Evolutionary conservation across 2,113 vertebrate genomes (phyloP).

Genomic region (Noctilio leporinus): DNA sequence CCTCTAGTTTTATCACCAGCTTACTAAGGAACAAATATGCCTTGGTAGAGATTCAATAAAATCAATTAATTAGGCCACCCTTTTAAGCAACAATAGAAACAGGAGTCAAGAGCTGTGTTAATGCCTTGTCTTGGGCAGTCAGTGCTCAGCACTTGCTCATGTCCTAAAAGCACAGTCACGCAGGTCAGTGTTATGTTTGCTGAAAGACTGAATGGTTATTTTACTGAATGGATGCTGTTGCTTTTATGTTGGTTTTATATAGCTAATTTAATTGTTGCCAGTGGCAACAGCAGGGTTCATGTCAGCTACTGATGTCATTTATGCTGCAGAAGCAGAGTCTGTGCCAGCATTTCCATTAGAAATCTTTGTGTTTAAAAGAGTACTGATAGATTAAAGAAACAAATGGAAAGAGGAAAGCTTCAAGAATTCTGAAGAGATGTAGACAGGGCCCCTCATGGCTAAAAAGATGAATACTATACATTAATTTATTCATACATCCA

Average conservation of each 20-base stretch:
- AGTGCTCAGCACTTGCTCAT: neutral
- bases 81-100: constrained; percentile 61
- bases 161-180: constrained; percentile 51
- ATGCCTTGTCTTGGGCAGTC: constrained; percentile 23
- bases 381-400: constrained; percentile 17
- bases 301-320: constrained; percentile 70
- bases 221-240: constrained; percentile 52
- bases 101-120: constrained; percentile 29
- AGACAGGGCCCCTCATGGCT: neutral
- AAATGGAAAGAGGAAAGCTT: neutral
- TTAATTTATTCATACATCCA: neutral
- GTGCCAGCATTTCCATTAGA: constrained; percentile 67
- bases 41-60: constrained; percentile 60
- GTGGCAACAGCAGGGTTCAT: constrained; percentile 59
- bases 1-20: constrained; percentile 64
- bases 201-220: constrained; percentile 54
- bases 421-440: neutral
- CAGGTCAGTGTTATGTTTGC: constrained; percentile 36
- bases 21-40: constrained; percentile 66
- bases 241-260: constrained; percentile 50
- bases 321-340: constrained; percentile 66
- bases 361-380: constrained; percentile 48
- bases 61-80: constrained; percentile 68
- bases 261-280: constrained; percentile 47
- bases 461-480: neutral